Base-by-base conservation (phyloP, 2,888 invertebrate species). In the Cheilosia variabilis region DNA sequence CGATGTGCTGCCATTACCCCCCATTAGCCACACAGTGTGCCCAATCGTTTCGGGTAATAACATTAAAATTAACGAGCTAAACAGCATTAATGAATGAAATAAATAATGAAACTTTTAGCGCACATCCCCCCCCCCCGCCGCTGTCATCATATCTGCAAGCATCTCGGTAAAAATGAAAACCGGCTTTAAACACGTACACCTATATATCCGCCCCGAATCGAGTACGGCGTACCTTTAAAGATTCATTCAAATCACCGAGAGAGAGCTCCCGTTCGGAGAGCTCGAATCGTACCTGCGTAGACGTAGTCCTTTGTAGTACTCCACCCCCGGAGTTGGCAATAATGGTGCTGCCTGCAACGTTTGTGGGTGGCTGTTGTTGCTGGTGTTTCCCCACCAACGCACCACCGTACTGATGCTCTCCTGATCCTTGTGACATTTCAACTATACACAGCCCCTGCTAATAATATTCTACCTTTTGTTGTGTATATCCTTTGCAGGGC, bases 21-120 rank as follows among this genome's bases (percentile, higher is more conserved):
- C 71, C 71, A 72, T 81, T 81, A 66, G 43, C 65, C 41, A 43
- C 15, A 10, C 37, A 50, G 53, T 37, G 41, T 50, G 55, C 60
- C 37, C 66, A 76, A 68, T 80, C 62, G 53, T 57, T 68, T 45
- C 45, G 45, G 68, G 62, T 72, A 77, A 86, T 77, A 81, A 80
- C 81, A 81, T 86, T 81, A 80, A 86, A 86, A 81, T 77, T 86
- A 86, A 86, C 76, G 81, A 81, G 60, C 86, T 62, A 86, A 80
- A 66, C 80, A 72, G 55, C 76, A 63, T 81, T 81, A 86, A 86
- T 86, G 86, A 86, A 66, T 81, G 86, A 81, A 86, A 86, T 86
- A 86, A 86, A 86, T 86, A 77, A 86, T 81, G 71, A 80, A 77
- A 76, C 76, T 72, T 72, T 76, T 72, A 72, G 41, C 58, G 63